A percentile compares a stretch with the other conserved stretches of the same genome.
Conservation (phyloP, 1,140 invertebrate genomes). For the Lucilia cuprina region DNA sequence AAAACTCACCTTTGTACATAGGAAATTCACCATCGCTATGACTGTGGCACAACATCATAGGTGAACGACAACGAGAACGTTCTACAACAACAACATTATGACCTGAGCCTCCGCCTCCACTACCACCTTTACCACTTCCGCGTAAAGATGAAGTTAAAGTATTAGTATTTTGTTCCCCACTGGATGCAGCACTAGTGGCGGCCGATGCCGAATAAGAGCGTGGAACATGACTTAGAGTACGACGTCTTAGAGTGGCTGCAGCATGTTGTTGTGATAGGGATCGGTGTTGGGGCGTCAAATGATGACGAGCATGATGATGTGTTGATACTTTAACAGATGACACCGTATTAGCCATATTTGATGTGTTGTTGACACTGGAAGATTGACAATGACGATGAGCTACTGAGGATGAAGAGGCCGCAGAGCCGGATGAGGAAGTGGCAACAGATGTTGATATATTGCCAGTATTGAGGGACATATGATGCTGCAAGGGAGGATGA, state of each 20-base stretch:
- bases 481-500: conserved; percentile 43
- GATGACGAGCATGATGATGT: conserved; percentile 50
- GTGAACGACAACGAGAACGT: conserved; percentile 67
- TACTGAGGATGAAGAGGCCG: background rate
- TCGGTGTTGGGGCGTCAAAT: conserved; percentile 42
- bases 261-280: conserved; percentile 39
- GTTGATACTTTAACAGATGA: conserved; percentile 37
- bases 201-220: conserved; percentile 57
- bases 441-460: background rate
- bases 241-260: conserved; percentile 53
- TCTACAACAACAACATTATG: conserved; percentile 40
- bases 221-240: conserved; percentile 56
- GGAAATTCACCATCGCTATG: conserved; percentile 83
- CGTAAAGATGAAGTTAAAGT: background rate
- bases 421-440: background rate
- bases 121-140: background rate
- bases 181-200: conserved; percentile 37
- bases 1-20: conserved; percentile 68
- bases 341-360: background rate
- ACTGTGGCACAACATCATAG: conserved; percentile 82
- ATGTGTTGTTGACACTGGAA: background rate
- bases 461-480: conserved; percentile 5
- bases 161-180: background rate
- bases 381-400: conserved; percentile 2
- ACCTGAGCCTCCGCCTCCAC: conserved; percentile 9